Evolutionary conservation across 2,888 invertebrate species (phyloP), one percentile per base, ranked within the genome.

Genomic region (Caenorhabditis sinica): DNA sequence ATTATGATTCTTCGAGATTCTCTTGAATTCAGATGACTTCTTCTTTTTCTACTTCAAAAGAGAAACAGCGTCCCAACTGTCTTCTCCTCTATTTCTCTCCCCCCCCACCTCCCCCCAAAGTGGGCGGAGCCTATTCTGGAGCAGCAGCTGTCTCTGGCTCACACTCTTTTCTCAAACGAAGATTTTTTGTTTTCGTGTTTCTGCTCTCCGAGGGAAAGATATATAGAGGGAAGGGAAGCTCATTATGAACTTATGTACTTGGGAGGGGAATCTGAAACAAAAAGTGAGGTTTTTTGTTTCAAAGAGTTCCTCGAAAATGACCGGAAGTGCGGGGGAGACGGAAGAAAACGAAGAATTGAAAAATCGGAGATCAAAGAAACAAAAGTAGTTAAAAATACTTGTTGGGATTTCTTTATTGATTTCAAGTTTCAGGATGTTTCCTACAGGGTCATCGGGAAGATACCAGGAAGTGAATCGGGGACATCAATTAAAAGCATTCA

Each of bases 201-300:
- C n/a, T 69, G 43, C 69, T 25, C 51, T 81, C 36, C 56, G 9
- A 36, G 5, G 33, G 9, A 40, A 40, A 40, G 40, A 49, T 49
- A 49, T 49, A 45, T 45, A 45, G 28, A 1, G 28, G 28, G 15
- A 56, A 15, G 15, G 28, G 56, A 63, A 65, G 72, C 74, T 71
- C 74, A 82, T 82, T 82, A 82, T 82, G 69, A 74, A 81, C 68
- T 68, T 68, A 33, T 51, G 56, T 23, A 28, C 53, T 61, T 65
- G 15, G 15, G 15, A 36, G 33, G 20, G 25, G 5, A 20, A 30
- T 23, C 30, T 58, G 30, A 58, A 25, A 25, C 40, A 45, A 80
- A 69, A 56, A 80, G 71, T 71, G 53, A 68, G 80, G 77, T 49
- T 71, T 40, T 56, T 66, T 65, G 56, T 33, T 36, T 43, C 17